Evolutionary conservation across 2,113 vertebrate genomes (phyloP).

Genomic region (Ceyx melanurus): DNA sequence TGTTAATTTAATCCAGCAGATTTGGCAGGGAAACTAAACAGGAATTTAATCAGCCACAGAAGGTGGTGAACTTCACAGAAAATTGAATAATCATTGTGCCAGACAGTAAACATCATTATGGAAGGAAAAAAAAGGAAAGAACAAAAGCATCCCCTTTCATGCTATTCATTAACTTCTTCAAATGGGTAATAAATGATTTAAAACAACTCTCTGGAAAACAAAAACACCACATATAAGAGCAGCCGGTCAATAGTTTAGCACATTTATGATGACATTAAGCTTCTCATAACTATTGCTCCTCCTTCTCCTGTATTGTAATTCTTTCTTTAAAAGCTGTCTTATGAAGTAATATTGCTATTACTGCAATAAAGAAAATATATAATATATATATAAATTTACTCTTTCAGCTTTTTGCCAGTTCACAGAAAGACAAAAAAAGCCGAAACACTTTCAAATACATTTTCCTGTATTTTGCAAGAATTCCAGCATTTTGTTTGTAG

Average conservation of each 20-base stretch:
- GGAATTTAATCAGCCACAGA: constrained; percentile 77
- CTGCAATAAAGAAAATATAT: neutral
- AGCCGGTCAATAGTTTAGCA: neutral
- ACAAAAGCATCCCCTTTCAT: constrained; percentile 27
- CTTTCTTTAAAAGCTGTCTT: neutral
- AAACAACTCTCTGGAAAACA: constrained; percentile 49
- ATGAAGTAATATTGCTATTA: neutral
- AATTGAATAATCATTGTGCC: constrained; percentile 74
- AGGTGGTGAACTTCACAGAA: constrained; percentile 69
- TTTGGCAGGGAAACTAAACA: constrained; percentile 76
- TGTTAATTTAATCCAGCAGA: constrained; percentile 81
- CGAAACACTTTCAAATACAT: neutral
- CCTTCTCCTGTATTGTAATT: neutral
- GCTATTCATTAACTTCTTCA: constrained; percentile 67
- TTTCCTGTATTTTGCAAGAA: neutral
- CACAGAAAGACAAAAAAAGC: neutral
- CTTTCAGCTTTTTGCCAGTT: neutral
- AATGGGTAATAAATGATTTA: constrained; percentile 74
- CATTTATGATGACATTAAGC: neutral
- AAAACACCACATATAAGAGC: neutral
- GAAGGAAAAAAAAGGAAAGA: constrained; percentile 38
- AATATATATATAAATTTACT: neutral
- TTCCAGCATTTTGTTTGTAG: neutral
- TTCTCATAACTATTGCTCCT: neutral
- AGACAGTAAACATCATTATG: constrained; percentile 73